Evolutionary conservation across 2,113 vertebrate species (phyloP), one percentile per base, ranked within the genome.

Genomic region (Myiozetetes cayanensis): DNA sequence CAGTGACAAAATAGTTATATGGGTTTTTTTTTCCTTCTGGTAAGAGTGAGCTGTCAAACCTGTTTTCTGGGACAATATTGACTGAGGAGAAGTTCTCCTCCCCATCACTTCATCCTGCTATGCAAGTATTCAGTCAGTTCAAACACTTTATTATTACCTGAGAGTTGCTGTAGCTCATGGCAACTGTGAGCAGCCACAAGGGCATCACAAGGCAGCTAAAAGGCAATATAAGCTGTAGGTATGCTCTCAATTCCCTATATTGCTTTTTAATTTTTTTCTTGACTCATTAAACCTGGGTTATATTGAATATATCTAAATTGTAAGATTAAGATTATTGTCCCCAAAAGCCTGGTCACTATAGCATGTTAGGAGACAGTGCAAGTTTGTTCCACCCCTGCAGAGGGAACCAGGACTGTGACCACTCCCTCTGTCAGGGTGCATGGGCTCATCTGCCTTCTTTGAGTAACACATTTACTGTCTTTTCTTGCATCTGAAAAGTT

Each of bases 331-430:
- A 37, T 67, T 22, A 19, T 20, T 65, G 30, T 33, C 39, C 13
- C 46, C 14, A 58, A 46, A 37, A 80, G 25, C 46, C 70, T 56
- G 8, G 56, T 47, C 49, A 72, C 53, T 35, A 12, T 13, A 61
- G 13, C 13, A 1, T 33, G 9, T 41, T 0, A 3, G 46, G 56
- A 22, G 47, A 37, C 7, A 24, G 14, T 17, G 27, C 3, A 7
- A 11, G 11, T 31, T 90, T 53, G 49, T 43, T 59, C 23, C 35
- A 18, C 2, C 8, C 11, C 11, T 46, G 43, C 25, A 53, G 17
- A 46, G 53, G 28, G 4, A 68, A 5, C 10, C 25, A 30, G 61
- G 37, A 5, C 2, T 5, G 28, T 1, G 3, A 27, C 46, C 63
- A 13, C 35, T 80, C n/a, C 35, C n/a, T 55, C 2, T 9, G 13